Evolutionary conservation across 2,113 vertebrate genomes (phyloP).

Genomic region (Poeciliopsis prolifica): DNA sequence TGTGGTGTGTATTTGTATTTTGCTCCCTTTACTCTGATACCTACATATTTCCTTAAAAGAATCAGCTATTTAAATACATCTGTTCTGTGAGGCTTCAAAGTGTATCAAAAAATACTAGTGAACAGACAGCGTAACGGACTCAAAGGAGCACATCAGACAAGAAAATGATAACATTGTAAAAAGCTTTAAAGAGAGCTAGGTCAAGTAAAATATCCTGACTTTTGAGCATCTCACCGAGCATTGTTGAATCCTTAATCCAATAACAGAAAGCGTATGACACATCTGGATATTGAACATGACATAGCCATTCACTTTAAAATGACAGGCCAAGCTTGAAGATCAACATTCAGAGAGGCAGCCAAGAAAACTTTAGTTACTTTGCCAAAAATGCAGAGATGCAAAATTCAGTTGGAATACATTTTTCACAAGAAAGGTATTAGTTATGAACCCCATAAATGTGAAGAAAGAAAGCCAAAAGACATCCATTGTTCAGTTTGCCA

Average conservation of each 20-base stretch:
- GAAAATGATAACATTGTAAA: not conserved
- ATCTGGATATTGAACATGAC: not conserved
- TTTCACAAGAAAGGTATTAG: not conserved
- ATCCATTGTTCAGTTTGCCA: not conserved
- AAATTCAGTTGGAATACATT: not conserved
- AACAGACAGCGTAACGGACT: not conserved
- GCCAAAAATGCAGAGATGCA: not conserved
- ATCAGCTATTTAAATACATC: not conserved
- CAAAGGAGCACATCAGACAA: not conserved
- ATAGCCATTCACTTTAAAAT: not conserved
- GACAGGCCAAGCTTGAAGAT: not conserved
- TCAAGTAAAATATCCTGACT: not conserved
- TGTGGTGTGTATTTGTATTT: too few species aligned
- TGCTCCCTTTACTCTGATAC: too few species aligned
- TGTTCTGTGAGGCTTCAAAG: not conserved
- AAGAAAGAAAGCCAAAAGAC: not conserved
- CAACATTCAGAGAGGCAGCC: not conserved
- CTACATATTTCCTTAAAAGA: too few species aligned
- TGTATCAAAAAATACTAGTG: not conserved
- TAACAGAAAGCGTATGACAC: not conserved
- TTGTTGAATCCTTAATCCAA: not conserved
- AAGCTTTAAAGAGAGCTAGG: not conserved
- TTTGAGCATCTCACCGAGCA: not conserved
- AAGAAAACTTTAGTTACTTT: not conserved
- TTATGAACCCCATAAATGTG: not conserved